phyloP scores from a whole-genome alignment of 2,888 invertebrate species.

The Caenorhabditis uteleia region DNA sequence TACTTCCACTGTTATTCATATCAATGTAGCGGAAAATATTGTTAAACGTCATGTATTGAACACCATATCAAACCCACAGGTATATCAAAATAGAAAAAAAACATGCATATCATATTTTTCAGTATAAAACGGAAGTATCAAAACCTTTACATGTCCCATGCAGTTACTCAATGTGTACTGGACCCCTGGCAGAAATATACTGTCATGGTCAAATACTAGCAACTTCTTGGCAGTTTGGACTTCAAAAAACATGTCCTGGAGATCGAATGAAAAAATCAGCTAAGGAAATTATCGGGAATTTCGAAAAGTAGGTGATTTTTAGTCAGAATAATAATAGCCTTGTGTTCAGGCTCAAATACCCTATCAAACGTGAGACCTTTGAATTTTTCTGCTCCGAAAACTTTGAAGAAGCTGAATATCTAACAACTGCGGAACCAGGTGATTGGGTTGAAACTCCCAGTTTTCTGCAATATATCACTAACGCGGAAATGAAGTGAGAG shows the following conservation, averaged over 20 bases:
- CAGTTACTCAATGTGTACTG: constrained; percentile 45
- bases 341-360: constrained; percentile 39
- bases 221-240: constrained; percentile 42
- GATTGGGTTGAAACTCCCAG: constrained; percentile 49
- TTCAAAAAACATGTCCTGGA: constrained; percentile 59
- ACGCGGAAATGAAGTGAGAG: constrained; percentile 32
- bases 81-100: no score
- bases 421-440: constrained; percentile 35
- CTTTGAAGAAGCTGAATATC: constrained; percentile 46
- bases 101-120: no score
- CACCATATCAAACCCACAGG: no score
- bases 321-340: background rate
- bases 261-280: constrained; percentile 39
- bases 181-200: constrained; percentile 52
- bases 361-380: constrained; percentile 42
- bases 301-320: constrained; percentile 22
- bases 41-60: no score
- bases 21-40: no score
- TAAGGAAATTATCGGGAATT: constrained; percentile 39
- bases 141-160: constrained; percentile 43
- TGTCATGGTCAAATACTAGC: constrained; percentile 47
- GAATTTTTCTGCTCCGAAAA: constrained; percentile 51
- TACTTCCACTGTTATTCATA: no score
- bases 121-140: no score
- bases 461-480: constrained; percentile 33